Evolutionary conservation across 2,888 invertebrate genomes (phyloP).

Genomic region (Drosophila greeni): DNA sequence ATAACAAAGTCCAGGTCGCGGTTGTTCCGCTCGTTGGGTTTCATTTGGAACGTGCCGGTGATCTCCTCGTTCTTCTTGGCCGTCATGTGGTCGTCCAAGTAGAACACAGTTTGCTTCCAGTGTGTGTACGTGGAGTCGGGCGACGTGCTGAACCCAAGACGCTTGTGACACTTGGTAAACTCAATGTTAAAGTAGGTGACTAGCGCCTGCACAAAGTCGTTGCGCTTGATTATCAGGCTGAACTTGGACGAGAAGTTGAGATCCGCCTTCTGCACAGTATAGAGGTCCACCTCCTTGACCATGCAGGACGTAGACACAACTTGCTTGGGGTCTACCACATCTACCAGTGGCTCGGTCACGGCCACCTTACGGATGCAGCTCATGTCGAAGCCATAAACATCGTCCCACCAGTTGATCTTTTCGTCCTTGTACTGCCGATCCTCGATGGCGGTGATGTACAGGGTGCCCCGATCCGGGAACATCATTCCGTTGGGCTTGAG

Average conservation of each 20-base stretch:
- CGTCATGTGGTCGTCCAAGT: conserved; percentile 97
- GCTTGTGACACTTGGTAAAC: conserved; percentile 99
- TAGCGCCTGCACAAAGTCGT: conserved; percentile 98
- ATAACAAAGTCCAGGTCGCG: conserved; percentile 98
- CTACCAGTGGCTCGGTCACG: conserved; percentile 98
- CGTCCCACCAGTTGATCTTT: conserved; percentile 99
- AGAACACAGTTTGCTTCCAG: conserved; percentile 98
- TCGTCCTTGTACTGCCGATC: conserved; percentile 99
- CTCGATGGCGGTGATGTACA: conserved; percentile 95
- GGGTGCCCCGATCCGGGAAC: conserved; percentile 95
- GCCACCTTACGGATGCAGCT: conserved; percentile 98
- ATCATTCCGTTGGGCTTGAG: conserved; percentile 93
- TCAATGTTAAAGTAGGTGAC: conserved; percentile 99
- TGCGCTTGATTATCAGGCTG: conserved; percentile 88
- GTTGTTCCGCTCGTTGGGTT: conserved; percentile 97
- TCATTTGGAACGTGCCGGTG: conserved; percentile 93
- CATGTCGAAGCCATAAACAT: conserved; percentile 99
- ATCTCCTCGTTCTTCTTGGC: conserved; percentile 97
- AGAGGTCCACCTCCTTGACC: conserved; percentile 98
- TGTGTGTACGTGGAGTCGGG: conserved; percentile 99
- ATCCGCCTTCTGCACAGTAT: conserved; percentile 97
- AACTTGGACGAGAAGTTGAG: conserved; percentile 94
- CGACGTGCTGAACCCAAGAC: conserved; percentile 98
- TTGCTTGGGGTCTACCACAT: conserved; percentile 99
- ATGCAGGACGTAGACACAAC: conserved; percentile 97